A percentile compares a stretch with the other conserved stretches of the same genome.
Conservation (phyloP, 2,113 vertebrate species). For the Hyperopisus bebe region DNA sequence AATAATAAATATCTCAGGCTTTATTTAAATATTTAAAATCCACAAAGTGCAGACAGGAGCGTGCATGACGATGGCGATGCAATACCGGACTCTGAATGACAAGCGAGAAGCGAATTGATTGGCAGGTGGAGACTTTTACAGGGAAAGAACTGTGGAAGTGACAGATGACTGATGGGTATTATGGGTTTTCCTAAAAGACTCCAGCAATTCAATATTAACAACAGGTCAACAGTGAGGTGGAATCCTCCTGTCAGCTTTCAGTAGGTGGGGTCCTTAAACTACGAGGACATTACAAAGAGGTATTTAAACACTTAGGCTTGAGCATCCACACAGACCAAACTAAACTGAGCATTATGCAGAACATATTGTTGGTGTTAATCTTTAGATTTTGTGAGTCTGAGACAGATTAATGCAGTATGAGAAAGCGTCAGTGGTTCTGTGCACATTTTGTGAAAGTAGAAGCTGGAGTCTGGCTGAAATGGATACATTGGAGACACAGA, state of each 20-base stretch:
- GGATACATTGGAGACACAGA: not conserved
- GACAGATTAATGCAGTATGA: not conserved
- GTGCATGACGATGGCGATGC: not conserved
- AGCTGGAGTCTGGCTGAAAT: not conserved
- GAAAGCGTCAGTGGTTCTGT: not conserved
- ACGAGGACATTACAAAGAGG: not conserved
- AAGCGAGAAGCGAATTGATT: constrained; percentile 1
- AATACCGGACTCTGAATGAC: not conserved
- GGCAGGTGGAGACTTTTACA: not conserved
- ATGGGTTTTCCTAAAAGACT: not conserved
- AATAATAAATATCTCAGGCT: not conserved
- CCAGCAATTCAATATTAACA: not conserved
- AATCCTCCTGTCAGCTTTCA: not conserved
- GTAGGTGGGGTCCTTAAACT: not conserved
- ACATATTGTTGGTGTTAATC: not conserved
- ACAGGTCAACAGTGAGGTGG: not conserved
- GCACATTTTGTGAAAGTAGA: not conserved
- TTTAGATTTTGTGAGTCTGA: not conserved
- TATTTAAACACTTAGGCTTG: not conserved
- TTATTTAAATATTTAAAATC: not conserved
- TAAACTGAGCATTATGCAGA: not conserved
- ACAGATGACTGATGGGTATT: constrained; percentile 3
- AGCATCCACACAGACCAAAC: not conserved
- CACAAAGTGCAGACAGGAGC: not conserved
- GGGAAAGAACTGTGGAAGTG: not conserved